These are phyloP conservation scores for Cassiopea andromeda DNA, from an alignment of 30 jellyfish, hydroid and myxozoan genomes.

Conservation along the genomic window DNA sequence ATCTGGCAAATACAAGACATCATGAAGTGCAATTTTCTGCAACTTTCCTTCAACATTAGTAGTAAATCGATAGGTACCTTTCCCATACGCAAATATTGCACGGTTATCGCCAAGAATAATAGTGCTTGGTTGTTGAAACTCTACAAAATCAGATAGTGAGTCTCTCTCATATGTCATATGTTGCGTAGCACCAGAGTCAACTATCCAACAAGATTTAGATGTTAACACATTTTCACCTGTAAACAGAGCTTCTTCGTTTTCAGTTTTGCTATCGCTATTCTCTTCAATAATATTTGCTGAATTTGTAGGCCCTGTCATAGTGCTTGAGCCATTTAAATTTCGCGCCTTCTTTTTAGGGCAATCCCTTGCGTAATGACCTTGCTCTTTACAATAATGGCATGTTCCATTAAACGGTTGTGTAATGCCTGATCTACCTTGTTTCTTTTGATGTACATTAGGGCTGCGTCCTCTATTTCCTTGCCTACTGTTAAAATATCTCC, in stretches of 20 bases:
- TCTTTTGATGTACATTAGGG: background rate
- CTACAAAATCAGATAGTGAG: constrained; percentile 40
- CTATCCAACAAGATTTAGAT: constrained; percentile 18
- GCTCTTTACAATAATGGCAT: constrained; percentile 58
- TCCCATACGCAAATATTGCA: constrained; percentile 36
- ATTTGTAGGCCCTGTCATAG: background rate
- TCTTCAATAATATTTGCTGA: constrained; percentile 28
- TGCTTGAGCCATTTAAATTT: background rate
- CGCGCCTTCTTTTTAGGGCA: constrained; percentile 47
- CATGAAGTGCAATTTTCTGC: constrained; percentile 38
- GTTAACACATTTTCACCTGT: constrained; percentile 24
- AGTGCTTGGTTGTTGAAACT: constrained; percentile 20
- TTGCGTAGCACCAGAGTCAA: constrained; percentile 51
- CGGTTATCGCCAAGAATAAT: constrained; percentile 43
- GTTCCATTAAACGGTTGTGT: constrained; percentile 20
- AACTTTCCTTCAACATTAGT: constrained; percentile 42
- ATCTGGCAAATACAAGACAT: constrained; percentile 56
- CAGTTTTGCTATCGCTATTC: constrained; percentile 6
- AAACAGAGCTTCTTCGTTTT: constrained; percentile 16
- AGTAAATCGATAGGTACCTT: constrained; percentile 36
- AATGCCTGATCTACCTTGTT: background rate
- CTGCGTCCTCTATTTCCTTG: constrained; percentile 3
- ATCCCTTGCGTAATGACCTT: constrained; percentile 60
- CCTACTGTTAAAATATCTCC: constrained; percentile 4
- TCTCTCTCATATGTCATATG: constrained; percentile 37